A percentile compares a stretch with the other conserved stretches of the same genome.
Evolutionary conservation across 2,113 vertebrate species (phyloP).

Genomic region (Gymnarchus niloticus): DNA sequence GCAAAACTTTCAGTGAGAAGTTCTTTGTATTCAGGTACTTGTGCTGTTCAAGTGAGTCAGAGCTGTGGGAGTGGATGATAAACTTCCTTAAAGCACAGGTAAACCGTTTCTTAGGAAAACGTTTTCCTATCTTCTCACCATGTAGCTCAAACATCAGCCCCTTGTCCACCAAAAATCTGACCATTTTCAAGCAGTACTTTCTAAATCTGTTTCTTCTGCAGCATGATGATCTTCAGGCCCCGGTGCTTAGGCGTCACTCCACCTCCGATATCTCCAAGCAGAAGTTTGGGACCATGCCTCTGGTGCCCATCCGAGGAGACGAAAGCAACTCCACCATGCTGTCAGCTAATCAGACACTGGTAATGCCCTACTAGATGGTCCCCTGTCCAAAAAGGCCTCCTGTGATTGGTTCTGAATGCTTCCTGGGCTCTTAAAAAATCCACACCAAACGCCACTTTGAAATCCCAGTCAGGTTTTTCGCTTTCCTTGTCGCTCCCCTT

Average conservation of each 20-base stretch:
- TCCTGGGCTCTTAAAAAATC: background rate
- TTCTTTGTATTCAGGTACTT: conserved; percentile 64
- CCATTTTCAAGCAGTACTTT: background rate
- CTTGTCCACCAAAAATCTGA: background rate
- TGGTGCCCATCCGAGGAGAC: conserved; percentile 85
- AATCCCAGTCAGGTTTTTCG: rapidly evolving
- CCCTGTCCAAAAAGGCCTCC: background rate
- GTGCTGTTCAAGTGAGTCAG: conserved; percentile 72
- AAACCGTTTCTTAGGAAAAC: background rate
- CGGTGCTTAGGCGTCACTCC: conserved; percentile 77
- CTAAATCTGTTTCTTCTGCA: conserved; percentile 34
- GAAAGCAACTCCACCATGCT: conserved; percentile 82
- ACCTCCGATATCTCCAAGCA: conserved; percentile 86
- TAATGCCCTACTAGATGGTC: conserved; percentile 43
- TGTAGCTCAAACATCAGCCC: background rate
- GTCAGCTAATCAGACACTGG: conserved; percentile 91
- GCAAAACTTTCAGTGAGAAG: background rate
- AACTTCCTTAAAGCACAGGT: conserved; percentile 92
- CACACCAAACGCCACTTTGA: background rate
- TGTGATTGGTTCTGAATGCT: background rate
- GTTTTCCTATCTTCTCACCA: background rate
- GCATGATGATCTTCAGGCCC: conserved; percentile 76
- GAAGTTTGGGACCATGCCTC: conserved; percentile 93
- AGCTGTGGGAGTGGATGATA: conserved; percentile 94
- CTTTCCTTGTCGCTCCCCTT: background rate